Evolutionary conservation across 1,140 invertebrate species (phyloP).

Genomic region (Drosophila micromelanica): DNA sequence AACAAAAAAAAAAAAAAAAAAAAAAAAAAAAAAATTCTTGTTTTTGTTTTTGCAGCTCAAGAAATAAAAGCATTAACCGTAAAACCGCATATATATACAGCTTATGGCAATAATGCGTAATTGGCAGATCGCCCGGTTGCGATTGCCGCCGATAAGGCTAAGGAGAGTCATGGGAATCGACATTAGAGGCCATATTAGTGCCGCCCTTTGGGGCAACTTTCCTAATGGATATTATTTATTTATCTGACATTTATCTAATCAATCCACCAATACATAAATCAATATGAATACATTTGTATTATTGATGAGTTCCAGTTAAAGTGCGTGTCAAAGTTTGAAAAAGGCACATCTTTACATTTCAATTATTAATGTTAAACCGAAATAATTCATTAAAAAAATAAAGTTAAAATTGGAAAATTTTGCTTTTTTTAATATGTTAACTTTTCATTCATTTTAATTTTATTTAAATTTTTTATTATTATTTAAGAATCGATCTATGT

Average conservation of each 20-base stretch:
- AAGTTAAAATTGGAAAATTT: too few relatives aligned
- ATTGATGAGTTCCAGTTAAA: background rate
- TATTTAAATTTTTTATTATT: too few relatives aligned
- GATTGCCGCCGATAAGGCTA: conserved; percentile 2
- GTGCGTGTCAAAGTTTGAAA: background rate
- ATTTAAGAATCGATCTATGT: too few relatives aligned
- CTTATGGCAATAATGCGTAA: conserved; percentile 24
- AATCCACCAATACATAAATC: background rate
- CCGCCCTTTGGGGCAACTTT: conserved; percentile 5
- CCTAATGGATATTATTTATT: background rate
- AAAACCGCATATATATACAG: conserved; percentile 1
- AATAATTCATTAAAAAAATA: too few relatives aligned
- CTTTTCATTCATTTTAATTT: too few relatives aligned
- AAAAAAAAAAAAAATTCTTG: too few relatives aligned
- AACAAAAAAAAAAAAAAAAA: conserved; percentile 16
- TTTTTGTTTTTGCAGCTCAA: too few relatives aligned
- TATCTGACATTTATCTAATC: too few relatives aligned
- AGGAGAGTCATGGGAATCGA: conserved; percentile 17
- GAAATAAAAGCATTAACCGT: conserved; percentile 1
- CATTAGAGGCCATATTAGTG: background rate
- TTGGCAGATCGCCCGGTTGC: conserved; percentile 21
- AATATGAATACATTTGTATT: background rate
- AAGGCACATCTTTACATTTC: too few relatives aligned
- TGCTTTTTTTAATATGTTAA: too few relatives aligned
- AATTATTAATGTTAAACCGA: too few relatives aligned